Percentiles rank a stretch among this genome's conserved stretches.
Conservation (phyloP, 2,113 vertebrate species). For the Orcinus orca region DNA sequence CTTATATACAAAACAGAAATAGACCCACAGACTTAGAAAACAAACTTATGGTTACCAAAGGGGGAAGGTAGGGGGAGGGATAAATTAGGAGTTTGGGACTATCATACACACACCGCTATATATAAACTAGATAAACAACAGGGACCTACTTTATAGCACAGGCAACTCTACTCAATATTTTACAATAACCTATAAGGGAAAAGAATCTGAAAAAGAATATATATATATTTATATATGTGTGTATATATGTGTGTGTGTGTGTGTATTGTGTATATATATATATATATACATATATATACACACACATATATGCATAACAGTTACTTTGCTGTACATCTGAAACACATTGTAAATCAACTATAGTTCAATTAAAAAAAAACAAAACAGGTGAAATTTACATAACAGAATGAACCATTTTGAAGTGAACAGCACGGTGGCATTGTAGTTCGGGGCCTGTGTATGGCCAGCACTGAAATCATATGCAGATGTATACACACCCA, state of each 20-base stretch:
- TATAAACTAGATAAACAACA: background rate
- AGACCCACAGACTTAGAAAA: no score
- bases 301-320: background rate
- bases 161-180: background rate
- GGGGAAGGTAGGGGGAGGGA: no score
- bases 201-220: background rate
- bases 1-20: no score
- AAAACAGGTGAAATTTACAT: background rate
- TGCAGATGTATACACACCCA: no score
- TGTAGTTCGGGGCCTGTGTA: no score
- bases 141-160: background rate
- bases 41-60: no score
- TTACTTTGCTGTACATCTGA: background rate
- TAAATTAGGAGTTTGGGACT: no score
- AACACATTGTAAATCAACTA: background rate
- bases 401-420: background rate
- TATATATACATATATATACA: rapidly evolving
- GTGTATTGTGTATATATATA: no score
- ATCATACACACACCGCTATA: no score
- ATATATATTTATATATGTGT: no score
- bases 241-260: no score
- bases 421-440: rapidly evolving
- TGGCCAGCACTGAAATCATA: background rate
- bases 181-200: background rate
- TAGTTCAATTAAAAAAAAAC: background rate